Conservation (phyloP, 2,888 invertebrate species). For the Tetramorium bicarinatum region DNA sequence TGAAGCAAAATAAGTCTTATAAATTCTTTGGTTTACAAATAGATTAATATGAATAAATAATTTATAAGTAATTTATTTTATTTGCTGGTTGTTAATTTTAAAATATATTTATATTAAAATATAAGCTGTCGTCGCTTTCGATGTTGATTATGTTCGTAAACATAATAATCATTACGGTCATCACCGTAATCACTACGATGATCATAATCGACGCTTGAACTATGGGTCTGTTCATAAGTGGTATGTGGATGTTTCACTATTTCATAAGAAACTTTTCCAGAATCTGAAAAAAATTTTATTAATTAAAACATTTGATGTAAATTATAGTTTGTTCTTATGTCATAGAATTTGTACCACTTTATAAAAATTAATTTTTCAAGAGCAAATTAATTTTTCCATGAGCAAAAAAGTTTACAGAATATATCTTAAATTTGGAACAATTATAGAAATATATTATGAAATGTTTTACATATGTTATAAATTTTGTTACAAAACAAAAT, state of each 20-base stretch:
- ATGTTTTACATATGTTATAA: neutral
- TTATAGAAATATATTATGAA: neutral
- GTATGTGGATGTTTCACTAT: conserved; percentile 95
- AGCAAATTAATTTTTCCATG: too few relatives aligned
- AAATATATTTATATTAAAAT: conserved; percentile 13
- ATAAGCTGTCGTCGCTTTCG: conserved; percentile 60
- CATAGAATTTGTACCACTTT: neutral
- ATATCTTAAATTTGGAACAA: neutral
- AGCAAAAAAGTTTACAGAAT: neutral
- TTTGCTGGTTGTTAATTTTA: conserved; percentile 1
- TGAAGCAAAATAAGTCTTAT: neutral
- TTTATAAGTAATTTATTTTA: conserved; percentile 13
- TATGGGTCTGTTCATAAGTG: conserved; percentile 92
- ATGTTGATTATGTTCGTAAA: conserved; percentile 27
- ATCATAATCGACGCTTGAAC: conserved; percentile 90
- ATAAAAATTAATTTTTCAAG: neutral
- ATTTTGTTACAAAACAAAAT: neutral
- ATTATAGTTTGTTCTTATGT: neutral
- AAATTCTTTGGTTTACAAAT: conserved; percentile 10
- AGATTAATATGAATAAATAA: neutral
- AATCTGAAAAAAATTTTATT: conserved; percentile 84
- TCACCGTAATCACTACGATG: conserved; percentile 86
- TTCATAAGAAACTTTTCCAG: conserved; percentile 94
- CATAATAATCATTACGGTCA: conserved; percentile 33
- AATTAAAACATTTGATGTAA: neutral